phyloP scores from a whole-genome alignment of 2,113 vertebrate species.

The Herpailurus yagouaroundi region DNA sequence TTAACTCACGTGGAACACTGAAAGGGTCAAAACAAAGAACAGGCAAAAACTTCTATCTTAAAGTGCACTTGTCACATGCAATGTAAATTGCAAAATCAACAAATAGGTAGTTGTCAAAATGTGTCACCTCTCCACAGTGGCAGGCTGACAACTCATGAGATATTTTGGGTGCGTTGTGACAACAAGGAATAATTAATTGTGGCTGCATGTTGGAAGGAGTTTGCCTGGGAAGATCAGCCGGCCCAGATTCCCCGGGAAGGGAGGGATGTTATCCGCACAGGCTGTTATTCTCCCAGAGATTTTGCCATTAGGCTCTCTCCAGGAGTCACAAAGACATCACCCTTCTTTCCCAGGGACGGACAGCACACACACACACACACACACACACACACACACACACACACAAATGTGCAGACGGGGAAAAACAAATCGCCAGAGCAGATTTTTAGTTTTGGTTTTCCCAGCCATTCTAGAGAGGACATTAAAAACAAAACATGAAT shows the following conservation, averaged over 20 bases:
- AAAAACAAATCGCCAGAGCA: not conserved
- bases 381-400: not conserved
- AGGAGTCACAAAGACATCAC: conserved; percentile 64
- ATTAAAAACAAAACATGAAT: not conserved
- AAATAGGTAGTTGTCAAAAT: conserved; percentile 82
- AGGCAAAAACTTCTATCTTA: conserved; percentile 50
- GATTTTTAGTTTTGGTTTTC: not conserved
- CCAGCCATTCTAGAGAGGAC: too few relatives aligned
- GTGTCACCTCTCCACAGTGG: conserved; percentile 68
- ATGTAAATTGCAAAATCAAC: conserved; percentile 76
- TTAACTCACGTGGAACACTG: fast-evolving
- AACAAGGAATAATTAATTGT: conserved; percentile 76
- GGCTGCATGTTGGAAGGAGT: conserved; percentile 67
- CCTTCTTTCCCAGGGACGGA: not conserved
- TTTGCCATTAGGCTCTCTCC: conserved; percentile 58
- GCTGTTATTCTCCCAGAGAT: conserved; percentile 56
- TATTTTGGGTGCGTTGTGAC: conserved; percentile 75
- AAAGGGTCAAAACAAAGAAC: not conserved
- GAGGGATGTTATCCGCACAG: conserved; percentile 67
- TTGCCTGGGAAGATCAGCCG: conserved; percentile 62
- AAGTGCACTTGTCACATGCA: conserved; percentile 70
- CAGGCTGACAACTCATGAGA: conserved; percentile 58
- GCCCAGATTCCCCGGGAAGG: conserved; percentile 56
- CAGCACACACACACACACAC: not conserved
- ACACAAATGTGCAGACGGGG: not conserved